Evolutionary conservation across 2,797 vertebrate genomes (phyloP).

Genomic region (Staurois parvus): DNA sequence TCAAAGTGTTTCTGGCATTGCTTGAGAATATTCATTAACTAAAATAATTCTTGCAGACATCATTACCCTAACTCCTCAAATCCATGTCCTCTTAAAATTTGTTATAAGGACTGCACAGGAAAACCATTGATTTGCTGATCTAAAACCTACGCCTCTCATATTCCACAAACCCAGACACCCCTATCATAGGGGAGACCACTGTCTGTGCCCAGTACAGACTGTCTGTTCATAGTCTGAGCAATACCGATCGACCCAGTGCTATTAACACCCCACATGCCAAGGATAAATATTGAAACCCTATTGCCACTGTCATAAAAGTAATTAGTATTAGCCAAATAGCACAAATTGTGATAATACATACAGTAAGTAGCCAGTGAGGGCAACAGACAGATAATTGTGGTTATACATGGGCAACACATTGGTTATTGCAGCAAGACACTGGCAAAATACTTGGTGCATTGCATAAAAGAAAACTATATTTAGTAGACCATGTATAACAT

Average conservation of each 20-base stretch:
- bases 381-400: no score
- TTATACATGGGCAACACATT: no score
- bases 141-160: constrained; percentile 28
- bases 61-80: neutral
- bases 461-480: no score
- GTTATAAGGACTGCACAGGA: neutral
- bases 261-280: constrained; percentile 12
- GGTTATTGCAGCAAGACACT: no score
- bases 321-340: no score
- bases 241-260: neutral
- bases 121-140: constrained; percentile 33
- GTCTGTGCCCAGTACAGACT: constrained; percentile 47
- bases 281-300: no score
- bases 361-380: no score
- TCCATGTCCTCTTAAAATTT: neutral
- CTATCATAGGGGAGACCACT: constrained; percentile 2
- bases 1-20: neutral
- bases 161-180: constrained; percentile 44
- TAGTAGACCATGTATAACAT: no score
- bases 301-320: no score
- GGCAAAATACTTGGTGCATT: no score
- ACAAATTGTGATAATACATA: no score
- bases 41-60: neutral
- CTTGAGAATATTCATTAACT: neutral
- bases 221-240: constrained; percentile 21